phyloP scores from a whole-genome alignment of 2,113 vertebrate genomes.

The Hemichromis elongatus region DNA sequence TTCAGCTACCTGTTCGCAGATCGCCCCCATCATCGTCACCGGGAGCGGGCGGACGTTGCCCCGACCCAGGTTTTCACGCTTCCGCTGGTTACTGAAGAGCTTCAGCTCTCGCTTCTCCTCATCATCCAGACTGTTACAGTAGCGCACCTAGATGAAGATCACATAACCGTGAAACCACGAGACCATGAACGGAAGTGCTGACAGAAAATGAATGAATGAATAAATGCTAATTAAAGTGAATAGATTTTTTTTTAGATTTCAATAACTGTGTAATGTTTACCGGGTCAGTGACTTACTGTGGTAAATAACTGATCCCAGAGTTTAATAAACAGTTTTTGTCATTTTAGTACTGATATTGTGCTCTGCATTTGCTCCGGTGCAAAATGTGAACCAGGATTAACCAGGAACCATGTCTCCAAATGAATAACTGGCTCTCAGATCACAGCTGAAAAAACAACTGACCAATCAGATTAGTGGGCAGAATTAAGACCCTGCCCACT shows the following conservation, averaged over 20 bases:
- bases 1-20: slow-evolving; percentile 89
- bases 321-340: background rate
- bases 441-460: background rate
- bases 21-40: slow-evolving; percentile 94
- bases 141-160: slow-evolving; percentile 80
- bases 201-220: background rate
- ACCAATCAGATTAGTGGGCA: background rate
- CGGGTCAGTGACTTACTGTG: background rate
- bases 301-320: background rate
- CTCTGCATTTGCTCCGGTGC: background rate
- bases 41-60: slow-evolving; percentile 94
- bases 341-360: background rate
- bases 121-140: slow-evolving; percentile 93
- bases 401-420: background rate
- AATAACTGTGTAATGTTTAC: background rate
- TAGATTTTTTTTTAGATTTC: background rate
- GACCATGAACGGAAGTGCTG: background rate
- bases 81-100: slow-evolving; percentile 96
- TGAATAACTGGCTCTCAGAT: background rate
- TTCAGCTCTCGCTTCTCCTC: slow-evolving; percentile 97
- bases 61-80: slow-evolving; percentile 91
- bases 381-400: background rate
- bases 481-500: background rate
- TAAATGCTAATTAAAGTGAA: background rate
- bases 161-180: background rate